phyloP scores from a whole-genome alignment of 2,797 vertebrate genomes.

The Crenuchus spilurus region DNA sequence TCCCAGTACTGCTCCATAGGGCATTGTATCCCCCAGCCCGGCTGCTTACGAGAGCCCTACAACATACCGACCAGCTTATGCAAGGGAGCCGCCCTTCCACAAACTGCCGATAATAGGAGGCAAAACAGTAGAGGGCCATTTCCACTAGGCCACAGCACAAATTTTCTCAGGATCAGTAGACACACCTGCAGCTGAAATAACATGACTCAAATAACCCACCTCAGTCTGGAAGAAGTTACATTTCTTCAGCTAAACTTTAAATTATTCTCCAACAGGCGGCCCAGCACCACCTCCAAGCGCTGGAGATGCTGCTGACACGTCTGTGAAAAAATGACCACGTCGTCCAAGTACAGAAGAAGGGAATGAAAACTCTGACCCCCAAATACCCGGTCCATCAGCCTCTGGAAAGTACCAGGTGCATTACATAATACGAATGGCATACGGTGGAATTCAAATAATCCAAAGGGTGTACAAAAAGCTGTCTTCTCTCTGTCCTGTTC shows the following conservation, averaged over 20 bases:
- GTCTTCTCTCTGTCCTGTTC: background rate
- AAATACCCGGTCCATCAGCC: background rate
- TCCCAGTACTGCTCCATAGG: background rate
- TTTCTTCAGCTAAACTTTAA: too few species aligned
- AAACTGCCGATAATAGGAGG: background rate
- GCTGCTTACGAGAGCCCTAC: too few species aligned
- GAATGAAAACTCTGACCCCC: background rate
- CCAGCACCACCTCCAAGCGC: background rate
- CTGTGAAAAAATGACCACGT: background rate
- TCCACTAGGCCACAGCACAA: background rate
- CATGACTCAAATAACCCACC: background rate
- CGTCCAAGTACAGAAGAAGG: background rate
- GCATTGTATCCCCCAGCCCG: too few species aligned
- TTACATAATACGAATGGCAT: background rate
- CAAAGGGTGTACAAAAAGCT: conserved; percentile 1
- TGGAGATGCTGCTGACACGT: background rate
- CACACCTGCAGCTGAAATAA: background rate
- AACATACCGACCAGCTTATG: background rate
- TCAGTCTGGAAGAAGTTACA: background rate
- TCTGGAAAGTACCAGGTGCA: background rate
- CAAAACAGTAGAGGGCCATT: background rate
- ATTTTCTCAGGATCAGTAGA: background rate
- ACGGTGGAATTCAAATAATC: background rate
- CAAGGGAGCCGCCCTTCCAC: background rate
- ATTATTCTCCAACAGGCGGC: too few species aligned